Percentiles rank a stretch among this genome's conserved stretches.
Evolutionary conservation across 2,797 vertebrate genomes (phyloP).

Genomic region (Gymnoscopelus braueri): DNA sequence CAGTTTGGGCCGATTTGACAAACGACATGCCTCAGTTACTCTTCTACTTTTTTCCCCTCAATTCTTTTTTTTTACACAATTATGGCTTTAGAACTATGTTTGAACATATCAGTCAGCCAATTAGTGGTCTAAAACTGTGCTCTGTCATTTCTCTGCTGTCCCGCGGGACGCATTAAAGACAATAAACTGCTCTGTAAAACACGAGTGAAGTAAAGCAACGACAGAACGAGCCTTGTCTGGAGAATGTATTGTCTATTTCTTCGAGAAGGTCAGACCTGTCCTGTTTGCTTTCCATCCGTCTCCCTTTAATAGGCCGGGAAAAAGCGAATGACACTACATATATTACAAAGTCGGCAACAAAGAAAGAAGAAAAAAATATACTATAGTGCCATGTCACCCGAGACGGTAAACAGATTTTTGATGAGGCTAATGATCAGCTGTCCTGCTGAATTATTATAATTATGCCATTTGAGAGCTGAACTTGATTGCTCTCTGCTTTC

Average conservation of each 20-base stretch:
- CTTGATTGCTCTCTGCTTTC: neutral
- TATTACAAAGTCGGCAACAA: conserved; percentile 11
- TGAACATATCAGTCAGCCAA: conserved; percentile 2
- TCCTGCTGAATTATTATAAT: conserved; percentile 6
- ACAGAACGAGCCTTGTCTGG: conserved; percentile 20
- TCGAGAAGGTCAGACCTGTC: conserved; percentile 26
- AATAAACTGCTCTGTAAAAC: conserved; percentile 50
- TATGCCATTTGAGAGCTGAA: neutral
- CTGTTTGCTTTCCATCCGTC: conserved; percentile 30
- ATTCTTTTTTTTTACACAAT: neutral
- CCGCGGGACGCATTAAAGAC: conserved; percentile 47
- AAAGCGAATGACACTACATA: neutral
- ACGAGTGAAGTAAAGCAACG: conserved; percentile 26
- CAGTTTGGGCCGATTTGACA: conserved; percentile 59
- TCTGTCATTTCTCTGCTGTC: conserved; percentile 27
- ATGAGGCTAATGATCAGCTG: conserved; percentile 20
- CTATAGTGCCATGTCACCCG: neutral
- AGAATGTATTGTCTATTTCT: conserved; percentile 40
- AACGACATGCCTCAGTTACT: conserved; percentile 60
- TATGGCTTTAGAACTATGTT: neutral
- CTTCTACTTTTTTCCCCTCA: conserved; percentile 35
- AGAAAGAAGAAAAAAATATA: neutral
- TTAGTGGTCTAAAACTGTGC: neutral
- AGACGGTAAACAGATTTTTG: neutral
- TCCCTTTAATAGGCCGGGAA: conserved; percentile 9